phyloP scores from a whole-genome alignment of 1,140 invertebrate genomes.

The Drosophila quadrilineata region DNA sequence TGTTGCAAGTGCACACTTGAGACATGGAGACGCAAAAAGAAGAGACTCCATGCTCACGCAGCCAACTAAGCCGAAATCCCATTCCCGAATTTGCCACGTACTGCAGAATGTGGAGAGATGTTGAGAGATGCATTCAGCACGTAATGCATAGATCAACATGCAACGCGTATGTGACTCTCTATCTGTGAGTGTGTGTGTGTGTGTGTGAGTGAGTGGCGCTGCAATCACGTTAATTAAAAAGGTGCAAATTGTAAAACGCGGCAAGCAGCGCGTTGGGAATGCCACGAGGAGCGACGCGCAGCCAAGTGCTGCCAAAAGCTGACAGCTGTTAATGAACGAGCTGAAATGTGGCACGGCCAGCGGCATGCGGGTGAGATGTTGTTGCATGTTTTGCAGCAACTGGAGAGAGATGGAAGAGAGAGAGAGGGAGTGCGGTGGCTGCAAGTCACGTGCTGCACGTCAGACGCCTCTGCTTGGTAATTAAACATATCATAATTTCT shows the following conservation, averaged over 20 bases:
- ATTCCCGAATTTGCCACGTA: background rate
- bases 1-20: conserved; percentile 73
- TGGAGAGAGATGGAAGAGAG: background rate
- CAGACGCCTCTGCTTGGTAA: conserved; percentile 56
- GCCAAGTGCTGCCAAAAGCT: conserved; percentile 70
- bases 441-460: conserved; percentile 71
- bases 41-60: conserved; percentile 10
- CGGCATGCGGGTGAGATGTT: background rate
- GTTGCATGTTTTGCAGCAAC: background rate
- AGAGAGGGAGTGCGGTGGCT: conserved; percentile 1
- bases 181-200: conserved; percentile 3
- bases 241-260: conserved; percentile 81
- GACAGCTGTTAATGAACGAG: conserved; percentile 80
- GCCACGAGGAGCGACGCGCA: conserved; percentile 37
- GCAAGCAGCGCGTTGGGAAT: conserved; percentile 47
- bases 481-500: conserved; percentile 79
- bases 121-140: conserved; percentile 65
- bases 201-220: conserved; percentile 43
- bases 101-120: conserved; percentile 14
- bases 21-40: conserved; percentile 52
- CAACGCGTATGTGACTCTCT: conserved; percentile 7
- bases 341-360: conserved; percentile 18
- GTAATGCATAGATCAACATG: conserved; percentile 71
- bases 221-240: conserved; percentile 81
- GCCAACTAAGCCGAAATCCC: background rate